Conservation (phyloP, 2,113 vertebrate species). For the Guaruba guarouba region DNA sequence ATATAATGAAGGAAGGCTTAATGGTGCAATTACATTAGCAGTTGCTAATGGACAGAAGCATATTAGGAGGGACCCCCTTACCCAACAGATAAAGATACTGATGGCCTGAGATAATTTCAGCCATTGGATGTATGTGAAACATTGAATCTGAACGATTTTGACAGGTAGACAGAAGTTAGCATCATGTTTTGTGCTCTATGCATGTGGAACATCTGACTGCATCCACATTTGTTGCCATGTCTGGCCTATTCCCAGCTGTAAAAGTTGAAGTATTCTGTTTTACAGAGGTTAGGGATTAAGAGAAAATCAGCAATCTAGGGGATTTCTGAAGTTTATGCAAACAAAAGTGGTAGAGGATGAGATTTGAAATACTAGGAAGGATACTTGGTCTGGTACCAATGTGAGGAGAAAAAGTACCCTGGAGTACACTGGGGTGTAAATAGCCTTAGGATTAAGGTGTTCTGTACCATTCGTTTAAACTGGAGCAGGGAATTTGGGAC, state of each 20-base stretch:
- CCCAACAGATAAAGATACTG: neutral
- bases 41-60: neutral
- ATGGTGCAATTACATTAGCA: neutral
- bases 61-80: neutral
- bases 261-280: neutral
- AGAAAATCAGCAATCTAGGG: neutral
- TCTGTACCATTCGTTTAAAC: neutral
- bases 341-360: neutral
- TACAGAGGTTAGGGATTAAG: neutral
- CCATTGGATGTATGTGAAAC: neutral
- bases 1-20: neutral
- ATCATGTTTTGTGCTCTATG: neutral
- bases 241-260: neutral
- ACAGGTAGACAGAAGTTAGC: neutral
- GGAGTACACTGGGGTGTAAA: neutral
- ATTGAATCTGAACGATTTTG: neutral
- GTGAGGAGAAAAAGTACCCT: neutral
- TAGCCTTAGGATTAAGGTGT: neutral
- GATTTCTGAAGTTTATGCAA: neutral
- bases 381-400: rapidly evolving
- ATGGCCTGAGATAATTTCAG: neutral
- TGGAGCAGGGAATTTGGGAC: neutral
- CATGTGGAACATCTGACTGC: neutral
- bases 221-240: neutral
- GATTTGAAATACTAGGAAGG: neutral